These are phyloP conservation scores for Eupristina koningsbergeri DNA, from an alignment of 1,140 invertebrate genomes.

Conservation along the genomic window DNA sequence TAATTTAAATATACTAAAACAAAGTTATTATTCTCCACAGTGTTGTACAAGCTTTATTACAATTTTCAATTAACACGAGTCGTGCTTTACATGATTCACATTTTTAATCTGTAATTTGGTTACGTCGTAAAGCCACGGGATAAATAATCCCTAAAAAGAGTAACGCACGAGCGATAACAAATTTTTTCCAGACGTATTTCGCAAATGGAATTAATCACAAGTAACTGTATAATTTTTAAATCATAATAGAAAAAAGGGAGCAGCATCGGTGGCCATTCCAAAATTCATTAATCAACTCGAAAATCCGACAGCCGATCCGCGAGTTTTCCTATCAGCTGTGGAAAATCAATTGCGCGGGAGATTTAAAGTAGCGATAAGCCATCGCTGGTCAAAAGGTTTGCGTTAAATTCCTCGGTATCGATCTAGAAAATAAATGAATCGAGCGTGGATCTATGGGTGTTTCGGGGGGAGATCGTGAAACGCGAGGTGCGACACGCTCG, in stretches of 20 bases:
- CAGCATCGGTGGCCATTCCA: neutral
- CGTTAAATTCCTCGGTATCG: conserved; percentile 23
- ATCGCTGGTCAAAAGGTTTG: neutral
- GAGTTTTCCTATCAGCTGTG: neutral
- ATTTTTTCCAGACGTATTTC: neutral
- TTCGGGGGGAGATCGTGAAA: neutral
- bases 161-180: neutral
- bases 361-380: conserved; percentile 28
- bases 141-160: neutral
- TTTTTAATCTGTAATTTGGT: neutral
- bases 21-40: neutral
- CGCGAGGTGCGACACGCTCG: neutral
- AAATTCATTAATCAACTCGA: conserved; percentile 25
- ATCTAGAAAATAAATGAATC: conserved; percentile 33
- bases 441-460: neutral
- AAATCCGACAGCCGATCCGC: neutral
- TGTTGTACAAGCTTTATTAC: neutral
- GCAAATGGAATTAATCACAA: neutral
- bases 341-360: conserved; percentile 28
- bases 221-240: no score
- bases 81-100: neutral
- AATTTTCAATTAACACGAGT: neutral
- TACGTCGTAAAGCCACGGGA: neutral
- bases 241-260: neutral
- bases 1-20: neutral